These are phyloP conservation scores for Drosophila elegans DNA, from an alignment of 1,140 invertebrate genomes.

Conservation along the genomic window DNA sequence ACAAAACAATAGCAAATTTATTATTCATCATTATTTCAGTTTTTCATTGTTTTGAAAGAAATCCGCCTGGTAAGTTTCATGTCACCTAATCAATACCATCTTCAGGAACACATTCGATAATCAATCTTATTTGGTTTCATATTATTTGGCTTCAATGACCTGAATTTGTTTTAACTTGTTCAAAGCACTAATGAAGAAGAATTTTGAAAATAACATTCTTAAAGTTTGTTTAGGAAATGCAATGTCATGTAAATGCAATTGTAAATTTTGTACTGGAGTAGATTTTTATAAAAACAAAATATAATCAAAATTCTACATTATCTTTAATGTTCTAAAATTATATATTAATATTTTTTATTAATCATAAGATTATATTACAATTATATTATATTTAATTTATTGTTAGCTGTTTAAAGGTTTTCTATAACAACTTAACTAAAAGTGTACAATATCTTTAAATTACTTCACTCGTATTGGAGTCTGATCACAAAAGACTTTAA, in stretches of 20 bases:
- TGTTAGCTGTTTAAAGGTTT: too few species aligned
- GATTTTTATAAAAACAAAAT: too few species aligned
- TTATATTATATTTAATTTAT: too few species aligned
- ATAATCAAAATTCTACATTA: too few species aligned
- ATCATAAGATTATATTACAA: too few species aligned
- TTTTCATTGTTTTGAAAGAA: neutral
- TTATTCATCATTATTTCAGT: neutral
- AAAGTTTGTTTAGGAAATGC: neutral
- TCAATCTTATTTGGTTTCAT: neutral
- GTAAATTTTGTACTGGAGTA: too few species aligned
- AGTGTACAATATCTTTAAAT: neutral
- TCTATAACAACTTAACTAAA: too few species aligned
- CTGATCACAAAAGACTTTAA: conserved; percentile 5
- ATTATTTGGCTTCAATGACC: neutral
- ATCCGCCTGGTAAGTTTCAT: neutral
- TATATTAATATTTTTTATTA: too few species aligned
- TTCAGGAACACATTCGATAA: neutral
- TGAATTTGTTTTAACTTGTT: neutral
- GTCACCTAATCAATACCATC: neutral
- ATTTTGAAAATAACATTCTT: neutral
- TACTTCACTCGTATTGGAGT: neutral
- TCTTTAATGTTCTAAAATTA: too few species aligned
- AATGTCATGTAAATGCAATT: neutral
- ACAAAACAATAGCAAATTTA: neutral
- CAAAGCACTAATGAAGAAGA: neutral